Conservation (phyloP, 37 sponge, comb jelly and placozoan genomes). For the Cladorhizidae sp. region DNA sequence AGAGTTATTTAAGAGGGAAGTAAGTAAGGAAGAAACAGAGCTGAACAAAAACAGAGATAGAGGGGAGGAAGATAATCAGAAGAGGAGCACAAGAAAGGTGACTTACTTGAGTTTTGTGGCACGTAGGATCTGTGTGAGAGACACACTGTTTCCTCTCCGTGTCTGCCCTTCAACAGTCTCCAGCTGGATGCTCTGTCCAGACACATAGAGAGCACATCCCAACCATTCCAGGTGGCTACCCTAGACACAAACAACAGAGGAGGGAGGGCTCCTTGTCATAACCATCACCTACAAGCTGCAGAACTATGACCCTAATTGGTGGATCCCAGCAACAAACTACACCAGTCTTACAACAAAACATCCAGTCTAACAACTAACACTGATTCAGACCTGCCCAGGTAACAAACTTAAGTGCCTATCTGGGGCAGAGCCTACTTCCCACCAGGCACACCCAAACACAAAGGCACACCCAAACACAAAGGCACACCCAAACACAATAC, state of each 20-base stretch:
- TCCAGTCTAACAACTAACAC: too few species aligned
- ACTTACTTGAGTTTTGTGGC: conserved; percentile 69
- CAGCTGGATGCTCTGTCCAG: conserved; percentile 60
- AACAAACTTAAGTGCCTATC: too few species aligned
- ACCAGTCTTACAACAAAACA: too few species aligned
- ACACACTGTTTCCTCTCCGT: conserved; percentile 70
- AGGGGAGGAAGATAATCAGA: neutral
- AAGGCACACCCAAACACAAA: too few species aligned
- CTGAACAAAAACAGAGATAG: neutral
- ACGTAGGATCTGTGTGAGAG: conserved; percentile 80
- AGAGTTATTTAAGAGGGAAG: neutral
- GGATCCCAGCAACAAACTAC: too few species aligned
- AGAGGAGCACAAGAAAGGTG: neutral
- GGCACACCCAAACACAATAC: too few species aligned
- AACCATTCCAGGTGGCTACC: conserved; percentile 83
- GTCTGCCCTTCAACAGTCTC: conserved; percentile 79
- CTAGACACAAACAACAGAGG: conserved; percentile 19
- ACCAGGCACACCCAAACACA: too few species aligned
- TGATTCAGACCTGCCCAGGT: too few species aligned
- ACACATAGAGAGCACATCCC: conserved; percentile 87
- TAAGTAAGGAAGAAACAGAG: neutral
- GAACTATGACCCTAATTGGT: too few species aligned
- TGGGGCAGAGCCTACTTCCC: too few species aligned
- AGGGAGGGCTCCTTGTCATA: neutral
- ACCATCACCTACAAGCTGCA: too few species aligned